A percentile compares a stretch with the other conserved stretches of the same genome.
Evolutionary conservation across 23 tunicate genomes (phyloP).

Genomic region (Phallusia fumigata): DNA sequence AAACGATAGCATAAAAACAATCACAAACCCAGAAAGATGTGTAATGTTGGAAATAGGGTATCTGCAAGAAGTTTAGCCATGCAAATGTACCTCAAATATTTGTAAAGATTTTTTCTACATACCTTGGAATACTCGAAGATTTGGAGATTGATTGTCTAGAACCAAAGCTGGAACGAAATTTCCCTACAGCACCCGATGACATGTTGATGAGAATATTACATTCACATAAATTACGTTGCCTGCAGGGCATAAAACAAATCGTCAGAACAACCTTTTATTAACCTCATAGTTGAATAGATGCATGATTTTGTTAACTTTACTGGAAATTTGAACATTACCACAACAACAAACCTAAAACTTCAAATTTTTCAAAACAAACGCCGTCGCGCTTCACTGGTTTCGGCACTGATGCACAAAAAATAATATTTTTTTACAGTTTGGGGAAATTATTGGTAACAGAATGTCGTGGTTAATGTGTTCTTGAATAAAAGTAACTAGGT

Average conservation of each 20-base stretch:
- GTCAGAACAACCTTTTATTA: too few species aligned
- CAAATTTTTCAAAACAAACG: constrained; percentile 5
- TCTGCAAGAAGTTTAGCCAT: neutral
- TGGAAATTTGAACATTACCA: neutral
- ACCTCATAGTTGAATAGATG: too few species aligned
- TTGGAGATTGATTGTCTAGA: neutral
- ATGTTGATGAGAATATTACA: too few species aligned
- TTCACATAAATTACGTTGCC: too few species aligned
- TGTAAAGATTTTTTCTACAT: neutral
- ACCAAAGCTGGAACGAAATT: neutral
- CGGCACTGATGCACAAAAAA: neutral
- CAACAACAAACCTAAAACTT: neutral
- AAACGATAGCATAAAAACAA: neutral
- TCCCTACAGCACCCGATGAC: neutral
- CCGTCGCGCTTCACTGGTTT: neutral
- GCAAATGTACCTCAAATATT: neutral
- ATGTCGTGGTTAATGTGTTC: too few species aligned
- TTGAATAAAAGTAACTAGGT: too few species aligned
- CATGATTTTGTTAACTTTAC: too few species aligned
- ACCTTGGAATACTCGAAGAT: neutral
- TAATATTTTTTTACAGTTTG: too few species aligned
- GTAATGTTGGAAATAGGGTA: neutral
- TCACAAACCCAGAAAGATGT: neutral
- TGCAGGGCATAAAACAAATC: too few species aligned
- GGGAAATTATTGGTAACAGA: too few species aligned